Evolutionary conservation across 2,797 vertebrate genomes (phyloP).

Genomic region (Sebastes taczanowskii): DNA sequence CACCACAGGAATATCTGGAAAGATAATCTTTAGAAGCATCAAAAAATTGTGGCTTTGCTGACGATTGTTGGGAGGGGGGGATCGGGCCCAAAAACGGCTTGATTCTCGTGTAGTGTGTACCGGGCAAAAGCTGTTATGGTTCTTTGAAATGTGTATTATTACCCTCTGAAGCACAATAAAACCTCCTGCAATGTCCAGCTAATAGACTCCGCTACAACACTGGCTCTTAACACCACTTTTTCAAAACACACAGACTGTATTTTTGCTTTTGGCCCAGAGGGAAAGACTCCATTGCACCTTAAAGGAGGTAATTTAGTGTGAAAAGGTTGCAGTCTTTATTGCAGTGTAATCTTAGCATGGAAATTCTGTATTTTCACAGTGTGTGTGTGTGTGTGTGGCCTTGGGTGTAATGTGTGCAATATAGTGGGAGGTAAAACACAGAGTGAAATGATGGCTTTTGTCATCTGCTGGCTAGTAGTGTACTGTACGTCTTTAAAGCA

Average conservation of each 20-base stretch:
- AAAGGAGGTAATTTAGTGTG: constrained; percentile 57
- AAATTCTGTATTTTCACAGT: constrained; percentile 28
- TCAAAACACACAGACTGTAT: constrained; percentile 33
- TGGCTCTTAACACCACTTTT: constrained; percentile 35
- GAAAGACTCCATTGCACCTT: constrained; percentile 32
- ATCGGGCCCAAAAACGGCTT: too few relatives aligned
- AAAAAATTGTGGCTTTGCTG: too few relatives aligned
- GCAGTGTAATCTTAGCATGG: constrained; percentile 23
- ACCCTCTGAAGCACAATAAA: constrained; percentile 21
- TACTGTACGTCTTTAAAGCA: constrained; percentile 19
- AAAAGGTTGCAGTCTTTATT: constrained; percentile 51
- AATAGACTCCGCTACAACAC: constrained; percentile 28
- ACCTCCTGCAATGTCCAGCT: constrained; percentile 17
- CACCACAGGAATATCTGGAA: too few relatives aligned
- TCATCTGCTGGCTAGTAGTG: constrained; percentile 35
- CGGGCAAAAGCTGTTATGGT: not conserved
- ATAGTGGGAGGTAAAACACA: constrained; percentile 22
- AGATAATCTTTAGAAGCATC: too few relatives aligned
- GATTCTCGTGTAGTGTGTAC: too few relatives aligned
- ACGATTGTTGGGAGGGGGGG: too few relatives aligned
- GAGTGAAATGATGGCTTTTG: constrained; percentile 36
- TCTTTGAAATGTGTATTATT: constrained; percentile 12
- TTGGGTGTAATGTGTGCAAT: constrained; percentile 20
- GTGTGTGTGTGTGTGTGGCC: constrained; percentile 20
- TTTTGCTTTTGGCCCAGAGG: constrained; percentile 25